phyloP scores from a whole-genome alignment of 2,113 vertebrate genomes.

The Eira barbara region DNA sequence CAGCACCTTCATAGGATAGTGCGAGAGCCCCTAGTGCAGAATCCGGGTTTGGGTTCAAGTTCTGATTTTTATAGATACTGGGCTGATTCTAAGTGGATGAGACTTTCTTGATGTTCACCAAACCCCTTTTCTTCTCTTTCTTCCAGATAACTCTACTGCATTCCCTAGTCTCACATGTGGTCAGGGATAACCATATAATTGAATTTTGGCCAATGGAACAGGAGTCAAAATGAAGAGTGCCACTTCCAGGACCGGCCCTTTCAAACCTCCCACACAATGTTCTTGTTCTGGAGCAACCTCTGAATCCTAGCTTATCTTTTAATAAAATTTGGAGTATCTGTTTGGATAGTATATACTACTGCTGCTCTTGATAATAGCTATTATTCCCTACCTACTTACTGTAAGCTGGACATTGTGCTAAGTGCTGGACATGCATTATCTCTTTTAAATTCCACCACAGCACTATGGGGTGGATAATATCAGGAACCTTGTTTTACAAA shows the following conservation, averaged over 20 bases:
- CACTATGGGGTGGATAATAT: neutral
- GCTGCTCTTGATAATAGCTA: neutral
- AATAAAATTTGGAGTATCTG: neutral
- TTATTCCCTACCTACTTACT: no score
- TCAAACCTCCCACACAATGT: fast-evolving
- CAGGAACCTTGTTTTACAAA: neutral
- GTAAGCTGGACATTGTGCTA: neutral
- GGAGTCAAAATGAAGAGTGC: neutral
- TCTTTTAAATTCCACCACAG: neutral
- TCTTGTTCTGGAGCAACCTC: fast-evolving
- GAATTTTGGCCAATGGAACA: neutral
- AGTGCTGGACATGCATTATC: no score
- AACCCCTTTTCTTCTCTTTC: neutral
- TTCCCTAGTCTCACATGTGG: neutral
- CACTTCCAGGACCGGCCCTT: neutral
- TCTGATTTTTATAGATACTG: neutral
- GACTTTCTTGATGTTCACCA: neutral
- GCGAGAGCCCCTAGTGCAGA: neutral
- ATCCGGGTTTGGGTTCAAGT: neutral
- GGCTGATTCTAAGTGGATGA: neutral
- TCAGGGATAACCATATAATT: neutral
- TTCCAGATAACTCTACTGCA: neutral
- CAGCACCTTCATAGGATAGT: fast-evolving
- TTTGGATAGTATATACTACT: neutral
- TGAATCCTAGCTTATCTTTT: neutral